Evolutionary conservation across 2,888 invertebrate genomes (phyloP), one percentile per base, ranked within the genome.

Genomic region (Plagiodera versicolora): DNA sequence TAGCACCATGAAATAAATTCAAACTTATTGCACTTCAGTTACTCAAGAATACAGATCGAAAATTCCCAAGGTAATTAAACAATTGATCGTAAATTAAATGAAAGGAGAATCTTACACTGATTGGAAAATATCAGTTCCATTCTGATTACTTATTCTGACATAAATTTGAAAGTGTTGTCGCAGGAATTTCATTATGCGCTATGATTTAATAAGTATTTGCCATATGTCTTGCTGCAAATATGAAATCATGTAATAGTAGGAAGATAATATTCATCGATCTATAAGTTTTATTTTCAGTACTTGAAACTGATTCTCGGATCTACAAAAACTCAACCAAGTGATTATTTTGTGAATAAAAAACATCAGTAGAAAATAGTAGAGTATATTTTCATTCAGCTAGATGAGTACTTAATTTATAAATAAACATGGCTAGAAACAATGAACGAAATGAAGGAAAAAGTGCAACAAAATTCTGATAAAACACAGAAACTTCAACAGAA

Each of bases 381-480:
- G 63, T 61, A 64, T 60, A 59, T 56, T 65, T 71, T 72, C 69
- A 70, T 65, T 67, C 45, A 60, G 54, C 59, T 63, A 66, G 65
- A 66, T 24, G 24, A 5, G 66, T 67, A 56, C 67, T 64, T 65
- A 39, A 20, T 14, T 11, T 24, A 72, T 69, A 69, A 68, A 70
- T 69, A 64, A 67, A 63, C 60, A 61, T 63, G 65, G 56, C 54
- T 67, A 61, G 60, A 57, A 54, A 30, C 56, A 58, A 60, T 61
- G 58, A 58, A 65, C 53, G 59, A 63, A 57, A 69, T 65, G 65
- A 66, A 30, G 18, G 16, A 58, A 63, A 65, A 50, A 65, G 66
- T 67, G 66, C 64, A 70, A 71, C 68, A 71, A 70, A 54, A 39
- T 69, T 71, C 67, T 66, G 66, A 72, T 48, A 50, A 61, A 44